Evolutionary conservation across 2,888 invertebrate genomes (phyloP).

Genomic region (Pandemis corylana): DNA sequence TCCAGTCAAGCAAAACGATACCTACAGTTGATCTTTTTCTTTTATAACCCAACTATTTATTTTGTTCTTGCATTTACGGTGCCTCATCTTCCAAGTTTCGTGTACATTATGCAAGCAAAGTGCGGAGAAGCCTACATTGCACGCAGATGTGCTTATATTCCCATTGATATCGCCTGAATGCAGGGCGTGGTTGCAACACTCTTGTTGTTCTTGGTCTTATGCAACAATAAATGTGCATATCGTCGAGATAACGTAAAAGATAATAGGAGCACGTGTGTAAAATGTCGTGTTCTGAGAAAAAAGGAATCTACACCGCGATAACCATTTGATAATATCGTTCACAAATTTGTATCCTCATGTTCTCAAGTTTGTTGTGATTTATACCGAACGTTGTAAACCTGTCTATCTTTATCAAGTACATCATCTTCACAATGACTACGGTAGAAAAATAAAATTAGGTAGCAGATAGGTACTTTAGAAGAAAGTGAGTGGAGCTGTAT

Average conservation of each 20-base stretch:
- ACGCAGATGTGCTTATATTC: constrained; percentile 40
- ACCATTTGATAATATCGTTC: not conserved
- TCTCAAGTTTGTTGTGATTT: not conserved
- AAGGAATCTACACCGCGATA: constrained; percentile 11
- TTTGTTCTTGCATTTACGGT: constrained; percentile 6
- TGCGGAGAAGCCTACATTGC: constrained; percentile 32
- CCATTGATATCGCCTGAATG: constrained; percentile 44
- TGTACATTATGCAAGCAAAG: constrained; percentile 39
- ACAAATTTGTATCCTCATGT: not conserved
- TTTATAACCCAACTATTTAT: not conserved
- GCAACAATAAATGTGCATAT: constrained; percentile 41
- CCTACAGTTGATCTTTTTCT: not conserved
- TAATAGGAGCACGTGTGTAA: constrained; percentile 33
- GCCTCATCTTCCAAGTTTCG: constrained; percentile 18
- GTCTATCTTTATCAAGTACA: too few relatives aligned
- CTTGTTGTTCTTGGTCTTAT: constrained; percentile 41
- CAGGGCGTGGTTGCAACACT: constrained; percentile 44
- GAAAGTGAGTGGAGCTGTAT: not conserved
- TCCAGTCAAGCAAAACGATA: not conserved
- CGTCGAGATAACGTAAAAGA: constrained; percentile 36
- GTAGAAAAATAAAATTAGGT: too few relatives aligned
- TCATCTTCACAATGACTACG: too few relatives aligned
- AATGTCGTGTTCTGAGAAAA: constrained; percentile 19
- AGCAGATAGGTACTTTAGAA: not conserved
- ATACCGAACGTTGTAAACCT: too few relatives aligned